Percentiles rank a stretch among this genome's conserved stretches.
These are phyloP conservation scores for Acanthacorydalis orientalis DNA, from an alignment of 2,888 invertebrate genomes.

Conservation along the genomic window DNA sequence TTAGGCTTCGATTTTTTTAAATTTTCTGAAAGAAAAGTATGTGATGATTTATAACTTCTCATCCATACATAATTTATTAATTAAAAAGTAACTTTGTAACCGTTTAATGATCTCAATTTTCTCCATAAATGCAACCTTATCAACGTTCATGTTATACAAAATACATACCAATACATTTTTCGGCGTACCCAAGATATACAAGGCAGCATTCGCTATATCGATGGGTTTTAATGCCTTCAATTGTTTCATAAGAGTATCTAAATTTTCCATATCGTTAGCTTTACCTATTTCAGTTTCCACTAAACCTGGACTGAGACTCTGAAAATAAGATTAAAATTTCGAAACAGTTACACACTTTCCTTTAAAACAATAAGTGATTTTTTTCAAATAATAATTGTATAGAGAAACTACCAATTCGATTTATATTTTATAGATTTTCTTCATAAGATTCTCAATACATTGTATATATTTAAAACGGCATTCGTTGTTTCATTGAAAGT, in stretches of 20 bases:
- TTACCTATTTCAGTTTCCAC: slow-evolving; percentile 30
- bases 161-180: slow-evolving; percentile 33
- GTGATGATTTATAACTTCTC: background rate
- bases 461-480: too few relatives aligned
- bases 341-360: background rate
- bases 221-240: slow-evolving; percentile 30
- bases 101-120: background rate
- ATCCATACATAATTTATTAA: background rate
- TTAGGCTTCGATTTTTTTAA: background rate
- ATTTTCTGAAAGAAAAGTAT: too few relatives aligned
- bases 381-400: too few relatives aligned
- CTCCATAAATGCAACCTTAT: background rate
- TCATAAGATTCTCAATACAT: too few relatives aligned
- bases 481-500: too few relatives aligned
- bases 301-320: slow-evolving; percentile 46
- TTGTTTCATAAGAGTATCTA: slow-evolving; percentile 20
- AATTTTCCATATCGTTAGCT: background rate
- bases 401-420: too few relatives aligned
- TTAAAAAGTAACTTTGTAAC: background rate
- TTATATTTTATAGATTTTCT: too few relatives aligned
- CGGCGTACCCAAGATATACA: slow-evolving; percentile 42
- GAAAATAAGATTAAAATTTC: slow-evolving; percentile 5
- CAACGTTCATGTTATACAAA: background rate
- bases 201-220: slow-evolving; percentile 43
- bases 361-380: background rate